Percentiles rank a stretch among this genome's conserved stretches.
Evolutionary conservation across 2,797 vertebrate species (phyloP).

Genomic region (Macroramphosus scolopax): DNA sequence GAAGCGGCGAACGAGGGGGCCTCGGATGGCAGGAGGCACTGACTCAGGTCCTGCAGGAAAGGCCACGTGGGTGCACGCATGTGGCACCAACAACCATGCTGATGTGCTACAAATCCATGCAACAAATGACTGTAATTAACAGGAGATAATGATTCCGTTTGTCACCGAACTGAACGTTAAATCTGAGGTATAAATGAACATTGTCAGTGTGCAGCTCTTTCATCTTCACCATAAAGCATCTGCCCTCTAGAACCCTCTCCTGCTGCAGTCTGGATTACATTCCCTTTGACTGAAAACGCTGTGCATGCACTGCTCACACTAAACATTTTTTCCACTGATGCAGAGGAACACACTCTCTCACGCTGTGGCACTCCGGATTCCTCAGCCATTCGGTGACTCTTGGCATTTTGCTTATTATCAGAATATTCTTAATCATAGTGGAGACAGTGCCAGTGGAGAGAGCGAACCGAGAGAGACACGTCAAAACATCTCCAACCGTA

Average conservation of each 20-base stretch:
- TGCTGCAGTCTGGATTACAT: constrained; percentile 66
- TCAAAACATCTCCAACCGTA: constrained; percentile 81
- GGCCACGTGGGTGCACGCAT: constrained; percentile 48
- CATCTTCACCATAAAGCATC: constrained; percentile 54
- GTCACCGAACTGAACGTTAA: constrained; percentile 42
- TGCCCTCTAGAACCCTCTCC: constrained; percentile 57
- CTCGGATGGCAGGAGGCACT: constrained; percentile 46
- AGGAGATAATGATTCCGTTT: constrained; percentile 29
- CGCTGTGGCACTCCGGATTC: constrained; percentile 55
- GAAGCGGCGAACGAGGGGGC: constrained; percentile 70
- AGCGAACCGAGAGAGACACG: constrained; percentile 73
- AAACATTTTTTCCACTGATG: constrained; percentile 63
- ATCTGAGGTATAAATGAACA: constrained; percentile 49
- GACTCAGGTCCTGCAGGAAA: constrained; percentile 39
- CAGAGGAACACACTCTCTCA: constrained; percentile 62
- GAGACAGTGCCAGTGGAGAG: constrained; percentile 75
- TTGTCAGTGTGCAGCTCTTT: constrained; percentile 48
- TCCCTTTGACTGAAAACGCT: constrained; percentile 67
- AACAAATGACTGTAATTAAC: constrained; percentile 38
- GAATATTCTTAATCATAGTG: constrained; percentile 78
- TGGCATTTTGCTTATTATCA: constrained; percentile 77
- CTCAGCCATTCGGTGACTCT: constrained; percentile 69
- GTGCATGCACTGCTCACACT: constrained; percentile 62
- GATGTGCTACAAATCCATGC: constrained; percentile 20
- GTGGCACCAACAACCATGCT: constrained; percentile 33